phyloP scores from a whole-genome alignment of 2,888 invertebrate genomes.

The Plebejus argus region DNA sequence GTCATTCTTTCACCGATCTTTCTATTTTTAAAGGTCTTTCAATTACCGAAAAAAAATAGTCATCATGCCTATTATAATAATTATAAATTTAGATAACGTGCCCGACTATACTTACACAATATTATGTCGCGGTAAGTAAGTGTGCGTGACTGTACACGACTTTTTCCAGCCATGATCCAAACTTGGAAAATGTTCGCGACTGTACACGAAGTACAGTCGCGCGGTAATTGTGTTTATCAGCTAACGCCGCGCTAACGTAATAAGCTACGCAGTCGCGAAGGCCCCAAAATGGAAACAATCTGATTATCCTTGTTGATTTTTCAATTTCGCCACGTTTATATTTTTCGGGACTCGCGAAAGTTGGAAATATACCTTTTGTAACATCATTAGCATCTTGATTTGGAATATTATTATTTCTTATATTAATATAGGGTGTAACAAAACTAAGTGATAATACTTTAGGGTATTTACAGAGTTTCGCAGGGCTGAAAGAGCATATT shows the following conservation, averaged over 20 bases:
- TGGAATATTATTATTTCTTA: neutral
- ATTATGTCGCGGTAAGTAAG: too few relatives aligned
- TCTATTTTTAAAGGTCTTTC: too few relatives aligned
- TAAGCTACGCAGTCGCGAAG: slow-evolving; percentile 42
- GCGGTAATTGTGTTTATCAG: slow-evolving; percentile 45
- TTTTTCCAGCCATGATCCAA: too few relatives aligned
- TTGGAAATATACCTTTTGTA: neutral
- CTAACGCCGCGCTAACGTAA: slow-evolving; percentile 45
- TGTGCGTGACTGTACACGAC: too few relatives aligned
- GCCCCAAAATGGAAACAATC: slow-evolving; percentile 47
- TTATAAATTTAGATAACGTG: too few relatives aligned
- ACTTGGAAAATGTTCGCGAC: neutral
- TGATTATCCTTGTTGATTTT: slow-evolving; percentile 41
- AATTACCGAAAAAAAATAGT: too few relatives aligned
- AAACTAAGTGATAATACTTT: neutral
- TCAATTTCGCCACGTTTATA: slow-evolving; percentile 32
- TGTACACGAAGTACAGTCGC: slow-evolving; percentile 39
- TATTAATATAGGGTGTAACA: too few relatives aligned
- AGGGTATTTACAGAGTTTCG: too few relatives aligned
- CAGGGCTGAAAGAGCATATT: too few relatives aligned
- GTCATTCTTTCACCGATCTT: too few relatives aligned
- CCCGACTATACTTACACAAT: too few relatives aligned
- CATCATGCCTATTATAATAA: too few relatives aligned
- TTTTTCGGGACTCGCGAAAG: neutral
- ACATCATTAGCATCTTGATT: neutral